Conservation (phyloP, 2,113 vertebrate species). For the Spermophilus dauricus region DNA sequence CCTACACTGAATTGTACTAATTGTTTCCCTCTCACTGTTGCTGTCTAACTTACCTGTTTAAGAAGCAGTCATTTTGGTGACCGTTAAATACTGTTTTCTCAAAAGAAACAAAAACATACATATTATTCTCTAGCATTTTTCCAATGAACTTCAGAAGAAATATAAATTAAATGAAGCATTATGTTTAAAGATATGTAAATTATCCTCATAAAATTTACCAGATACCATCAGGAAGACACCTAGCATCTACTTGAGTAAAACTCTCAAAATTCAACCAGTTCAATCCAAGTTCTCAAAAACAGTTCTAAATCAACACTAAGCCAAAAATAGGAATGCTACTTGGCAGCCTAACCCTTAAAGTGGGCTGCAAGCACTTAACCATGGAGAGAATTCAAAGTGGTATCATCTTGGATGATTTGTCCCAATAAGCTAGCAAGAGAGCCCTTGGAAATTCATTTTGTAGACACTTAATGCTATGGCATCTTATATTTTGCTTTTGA, state of each 20-base stretch:
- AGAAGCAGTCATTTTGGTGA: slow-evolving; percentile 1
- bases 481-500: slow-evolving; percentile 51
- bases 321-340: background rate
- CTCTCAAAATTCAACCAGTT: background rate
- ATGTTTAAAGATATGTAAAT: slow-evolving; percentile 1
- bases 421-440: background rate
- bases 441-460: slow-evolving; percentile 48
- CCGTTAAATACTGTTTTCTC: background rate
- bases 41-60: background rate
- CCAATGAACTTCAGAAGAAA: slow-evolving; percentile 8
- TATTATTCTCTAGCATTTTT: slow-evolving; percentile 9
- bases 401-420: background rate
- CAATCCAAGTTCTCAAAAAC: slow-evolving; percentile 47
- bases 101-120: background rate
- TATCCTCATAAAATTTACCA: background rate
- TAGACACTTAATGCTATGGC: background rate
- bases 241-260: background rate
- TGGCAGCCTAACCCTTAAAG: background rate
- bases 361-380: background rate
- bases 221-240: background rate
- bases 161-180: background rate
- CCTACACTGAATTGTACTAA: background rate
- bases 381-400: background rate
- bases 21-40: background rate
- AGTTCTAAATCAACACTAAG: slow-evolving; percentile 10